Conservation (phyloP, 2,797 vertebrate species). For the Crenuchus spilurus region DNA sequence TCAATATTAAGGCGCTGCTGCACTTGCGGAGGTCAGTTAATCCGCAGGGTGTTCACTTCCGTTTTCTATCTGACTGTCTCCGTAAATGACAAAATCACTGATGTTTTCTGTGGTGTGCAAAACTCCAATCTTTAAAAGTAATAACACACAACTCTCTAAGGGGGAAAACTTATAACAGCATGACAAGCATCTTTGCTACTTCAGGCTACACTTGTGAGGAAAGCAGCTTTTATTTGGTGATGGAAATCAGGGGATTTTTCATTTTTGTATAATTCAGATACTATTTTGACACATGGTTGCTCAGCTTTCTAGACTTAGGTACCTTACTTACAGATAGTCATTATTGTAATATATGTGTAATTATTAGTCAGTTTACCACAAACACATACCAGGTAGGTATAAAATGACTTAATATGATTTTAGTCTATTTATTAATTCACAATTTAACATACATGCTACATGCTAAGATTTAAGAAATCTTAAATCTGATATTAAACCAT, state of each 20-base stretch:
- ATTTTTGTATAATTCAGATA: background rate
- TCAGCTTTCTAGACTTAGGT: background rate
- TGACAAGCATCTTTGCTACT: background rate
- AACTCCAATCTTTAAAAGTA: slow-evolving; percentile 22
- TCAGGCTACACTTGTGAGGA: slow-evolving; percentile 5
- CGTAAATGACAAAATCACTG: slow-evolving; percentile 16
- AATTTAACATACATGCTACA: too few relatives aligned
- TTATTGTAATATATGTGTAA: too few relatives aligned
- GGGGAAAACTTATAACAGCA: slow-evolving; percentile 1
- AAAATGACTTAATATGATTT: too few relatives aligned
- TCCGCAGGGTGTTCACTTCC: slow-evolving; percentile 5
- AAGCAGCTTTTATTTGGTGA: slow-evolving; percentile 5
- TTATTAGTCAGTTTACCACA: too few relatives aligned
- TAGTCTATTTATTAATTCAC: too few relatives aligned
- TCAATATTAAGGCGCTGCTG: background rate
- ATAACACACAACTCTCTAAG: slow-evolving; percentile 10
- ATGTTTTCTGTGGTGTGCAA: slow-evolving; percentile 8
- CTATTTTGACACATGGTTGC: background rate
- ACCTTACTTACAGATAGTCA: too few relatives aligned
- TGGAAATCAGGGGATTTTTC: background rate
- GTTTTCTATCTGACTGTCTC: background rate
- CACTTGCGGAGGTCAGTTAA: slow-evolving; percentile 11
- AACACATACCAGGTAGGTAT: too few relatives aligned
- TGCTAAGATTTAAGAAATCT: too few relatives aligned
- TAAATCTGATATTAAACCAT: too few relatives aligned